These are phyloP conservation scores for Sebastes fasciatus DNA, from an alignment of 2,113 vertebrate species.

Conservation along the genomic window DNA sequence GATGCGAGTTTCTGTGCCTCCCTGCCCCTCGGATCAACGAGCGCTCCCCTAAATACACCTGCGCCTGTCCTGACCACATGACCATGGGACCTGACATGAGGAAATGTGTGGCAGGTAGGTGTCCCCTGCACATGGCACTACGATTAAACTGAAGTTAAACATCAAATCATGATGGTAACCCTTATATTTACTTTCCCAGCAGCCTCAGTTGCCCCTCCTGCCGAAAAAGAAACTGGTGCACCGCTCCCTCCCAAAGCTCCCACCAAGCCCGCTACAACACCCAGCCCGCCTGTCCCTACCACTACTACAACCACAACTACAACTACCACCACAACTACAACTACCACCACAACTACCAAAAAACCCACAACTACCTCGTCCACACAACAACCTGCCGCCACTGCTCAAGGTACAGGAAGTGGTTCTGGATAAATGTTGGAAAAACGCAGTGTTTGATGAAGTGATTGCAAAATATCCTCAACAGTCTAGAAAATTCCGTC, in stretches of 20 bases:
- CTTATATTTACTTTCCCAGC: not conserved
- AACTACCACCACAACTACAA: constrained; percentile 11
- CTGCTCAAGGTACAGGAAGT: constrained; percentile 63
- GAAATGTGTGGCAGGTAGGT: constrained; percentile 84
- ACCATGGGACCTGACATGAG: constrained; percentile 82
- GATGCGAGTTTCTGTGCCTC: constrained; percentile 91
- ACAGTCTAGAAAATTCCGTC: not conserved
- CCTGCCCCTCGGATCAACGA: constrained; percentile 86
- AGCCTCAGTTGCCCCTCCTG: constrained; percentile 17
- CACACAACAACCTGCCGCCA: constrained; percentile 29
- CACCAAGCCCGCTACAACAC: not conserved
- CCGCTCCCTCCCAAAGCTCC: constrained; percentile 4
- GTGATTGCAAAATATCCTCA: constrained; percentile 1
- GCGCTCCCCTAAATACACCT: constrained; percentile 89
- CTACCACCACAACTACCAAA: constrained; percentile 16
- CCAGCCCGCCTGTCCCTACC: constrained; percentile 3
- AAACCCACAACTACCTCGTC: constrained; percentile 15
- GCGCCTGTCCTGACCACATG: constrained; percentile 87
- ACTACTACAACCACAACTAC: not conserved
- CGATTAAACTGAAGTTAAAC: not conserved
- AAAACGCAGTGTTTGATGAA: not conserved
- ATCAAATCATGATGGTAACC: not conserved
- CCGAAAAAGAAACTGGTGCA: not conserved
- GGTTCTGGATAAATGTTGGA: not conserved
- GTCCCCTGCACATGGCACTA: not conserved